These are phyloP conservation scores for Lutjanus argentimaculatus DNA, from an alignment of 2,797 vertebrate species.

Conservation along the genomic window DNA sequence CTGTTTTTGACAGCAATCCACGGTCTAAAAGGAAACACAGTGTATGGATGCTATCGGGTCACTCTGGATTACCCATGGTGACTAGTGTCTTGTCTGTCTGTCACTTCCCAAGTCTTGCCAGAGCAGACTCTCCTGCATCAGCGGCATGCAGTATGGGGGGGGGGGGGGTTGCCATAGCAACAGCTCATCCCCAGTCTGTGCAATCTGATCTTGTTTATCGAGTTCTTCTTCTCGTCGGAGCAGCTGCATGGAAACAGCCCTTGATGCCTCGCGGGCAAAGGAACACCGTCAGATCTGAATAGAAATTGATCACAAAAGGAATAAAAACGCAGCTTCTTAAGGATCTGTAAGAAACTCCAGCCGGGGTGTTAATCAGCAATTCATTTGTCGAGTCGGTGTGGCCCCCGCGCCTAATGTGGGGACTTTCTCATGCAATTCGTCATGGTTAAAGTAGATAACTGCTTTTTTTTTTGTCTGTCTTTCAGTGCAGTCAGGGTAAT, in stretches of 20 bases:
- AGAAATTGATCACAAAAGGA: constrained; percentile 52
- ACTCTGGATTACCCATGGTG: constrained; percentile 39
- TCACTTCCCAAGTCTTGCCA: constrained; percentile 49
- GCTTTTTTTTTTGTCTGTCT: constrained; percentile 25
- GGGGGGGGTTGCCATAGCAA: constrained; percentile 70
- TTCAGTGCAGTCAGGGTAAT: constrained; percentile 48
- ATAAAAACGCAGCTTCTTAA: neutral
- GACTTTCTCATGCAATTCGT: constrained; percentile 28
- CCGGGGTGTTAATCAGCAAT: constrained; percentile 41
- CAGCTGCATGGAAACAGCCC: constrained; percentile 68
- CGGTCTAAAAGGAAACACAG: neutral
- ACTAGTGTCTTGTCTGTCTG: constrained; percentile 52
- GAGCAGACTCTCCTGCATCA: constrained; percentile 56
- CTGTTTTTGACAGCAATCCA: constrained; percentile 17
- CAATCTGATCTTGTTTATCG: constrained; percentile 80
- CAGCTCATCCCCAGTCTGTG: constrained; percentile 70
- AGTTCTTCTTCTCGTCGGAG: constrained; percentile 62
- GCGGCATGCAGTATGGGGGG: constrained; percentile 28
- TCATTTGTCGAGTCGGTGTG: constrained; percentile 22
- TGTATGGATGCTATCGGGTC: constrained; percentile 44
- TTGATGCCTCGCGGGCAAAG: constrained; percentile 37
- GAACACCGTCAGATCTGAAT: constrained; percentile 39
- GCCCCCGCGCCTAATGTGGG: neutral
- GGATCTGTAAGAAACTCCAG: constrained; percentile 28
- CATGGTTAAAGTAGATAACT: constrained; percentile 25